Percentiles rank a stretch among this genome's conserved stretches.
Evolutionary conservation across 2,888 invertebrate species (phyloP).

Genomic region (Eucriotettix oculatus): DNA sequence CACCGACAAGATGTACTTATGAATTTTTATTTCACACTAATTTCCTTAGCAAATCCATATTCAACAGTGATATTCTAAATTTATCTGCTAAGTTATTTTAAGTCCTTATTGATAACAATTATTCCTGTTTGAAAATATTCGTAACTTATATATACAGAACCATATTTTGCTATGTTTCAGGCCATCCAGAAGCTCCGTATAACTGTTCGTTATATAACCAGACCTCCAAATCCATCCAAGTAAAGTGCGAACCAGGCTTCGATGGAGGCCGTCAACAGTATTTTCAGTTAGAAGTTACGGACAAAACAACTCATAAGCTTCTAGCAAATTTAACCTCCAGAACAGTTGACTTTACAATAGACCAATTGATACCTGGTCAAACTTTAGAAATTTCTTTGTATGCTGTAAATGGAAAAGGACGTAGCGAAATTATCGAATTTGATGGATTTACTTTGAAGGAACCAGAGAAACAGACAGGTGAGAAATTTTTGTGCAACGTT

Average conservation of each 20-base stretch:
- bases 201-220: slow-evolving; percentile 63
- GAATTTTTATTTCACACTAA: no score
- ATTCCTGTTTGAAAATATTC: no score
- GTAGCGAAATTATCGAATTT: slow-evolving; percentile 37
- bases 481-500: no score
- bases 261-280: slow-evolving; percentile 62
- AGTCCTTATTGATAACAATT: no score
- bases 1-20: no score
- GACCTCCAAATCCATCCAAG: slow-evolving; percentile 59
- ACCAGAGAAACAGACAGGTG: no score
- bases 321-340: slow-evolving; percentile 53
- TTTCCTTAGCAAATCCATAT: no score
- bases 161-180: slow-evolving; percentile 21
- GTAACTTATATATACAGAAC: no score
- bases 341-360: slow-evolving; percentile 53
- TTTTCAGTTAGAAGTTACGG: slow-evolving; percentile 57
- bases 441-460: no score
- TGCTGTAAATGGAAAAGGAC: slow-evolving; percentile 67
- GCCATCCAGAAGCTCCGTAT: slow-evolving; percentile 58
- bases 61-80: no score
- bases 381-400: slow-evolving; percentile 65
- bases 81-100: no score
- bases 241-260: slow-evolving; percentile 53
- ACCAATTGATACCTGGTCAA: slow-evolving; percentile 61
- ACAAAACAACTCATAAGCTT: slow-evolving; percentile 42